These are phyloP conservation scores for Diaperis boleti DNA, from an alignment of 2,888 invertebrate genomes.

Conservation along the genomic window DNA sequence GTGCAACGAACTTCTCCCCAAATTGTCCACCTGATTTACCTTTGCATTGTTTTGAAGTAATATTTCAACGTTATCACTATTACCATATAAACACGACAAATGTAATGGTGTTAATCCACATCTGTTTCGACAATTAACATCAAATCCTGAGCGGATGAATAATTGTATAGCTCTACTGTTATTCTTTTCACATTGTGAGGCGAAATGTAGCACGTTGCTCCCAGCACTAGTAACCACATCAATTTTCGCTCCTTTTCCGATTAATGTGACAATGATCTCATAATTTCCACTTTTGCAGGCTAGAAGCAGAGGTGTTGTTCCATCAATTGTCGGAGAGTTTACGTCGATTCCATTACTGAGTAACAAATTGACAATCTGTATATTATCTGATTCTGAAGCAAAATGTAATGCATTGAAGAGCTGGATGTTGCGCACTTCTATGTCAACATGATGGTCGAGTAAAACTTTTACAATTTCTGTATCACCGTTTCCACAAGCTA, in stretches of 20 bases:
- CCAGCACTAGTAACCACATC: no score
- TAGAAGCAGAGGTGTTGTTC: not conserved
- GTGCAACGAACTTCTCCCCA: not conserved
- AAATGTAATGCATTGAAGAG: not conserved
- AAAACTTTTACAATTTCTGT: not conserved
- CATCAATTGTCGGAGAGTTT: not conserved
- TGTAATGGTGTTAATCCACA: not conserved
- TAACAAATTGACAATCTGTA: no score
- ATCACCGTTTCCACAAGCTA: not conserved
- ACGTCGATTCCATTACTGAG: no score
- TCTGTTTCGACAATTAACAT: not conserved
- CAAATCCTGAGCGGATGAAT: not conserved
- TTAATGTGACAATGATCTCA: not conserved
- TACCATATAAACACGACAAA: not conserved
- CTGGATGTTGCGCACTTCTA: not conserved
- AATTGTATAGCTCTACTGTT: not conserved
- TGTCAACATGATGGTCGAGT: not conserved
- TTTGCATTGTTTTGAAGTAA: not conserved
- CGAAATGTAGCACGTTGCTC: not conserved
- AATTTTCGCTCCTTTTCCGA: no score
- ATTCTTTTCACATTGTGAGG: not conserved
- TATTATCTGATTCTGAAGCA: not conserved
- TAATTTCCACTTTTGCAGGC: not conserved
- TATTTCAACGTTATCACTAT: not conserved
- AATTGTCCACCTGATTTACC: not conserved